These are phyloP conservation scores for Cepaea nemoralis DNA, from an alignment of 1,140 invertebrate genomes.

Conservation along the genomic window DNA sequence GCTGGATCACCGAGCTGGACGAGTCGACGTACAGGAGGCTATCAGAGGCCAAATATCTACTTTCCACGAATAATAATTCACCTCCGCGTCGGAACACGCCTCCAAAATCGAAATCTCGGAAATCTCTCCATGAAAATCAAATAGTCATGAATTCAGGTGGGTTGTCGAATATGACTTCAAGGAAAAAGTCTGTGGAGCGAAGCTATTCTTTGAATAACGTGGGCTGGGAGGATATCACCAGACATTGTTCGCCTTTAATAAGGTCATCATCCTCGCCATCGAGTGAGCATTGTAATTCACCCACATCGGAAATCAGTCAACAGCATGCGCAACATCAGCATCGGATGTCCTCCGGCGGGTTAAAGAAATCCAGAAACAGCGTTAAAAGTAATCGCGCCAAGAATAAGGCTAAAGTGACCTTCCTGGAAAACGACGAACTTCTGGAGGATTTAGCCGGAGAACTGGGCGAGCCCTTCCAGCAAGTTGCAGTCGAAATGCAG, in stretches of 20 bases:
- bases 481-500: neutral
- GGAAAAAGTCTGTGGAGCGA: neutral
- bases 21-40: constrained; percentile 50
- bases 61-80: constrained; percentile 15
- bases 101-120: neutral
- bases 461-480: neutral
- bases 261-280: neutral
- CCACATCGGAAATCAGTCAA: no score
- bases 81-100: neutral
- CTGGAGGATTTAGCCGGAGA: neutral
- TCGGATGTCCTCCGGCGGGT: neutral
- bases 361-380: constrained; percentile 26
- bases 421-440: neutral
- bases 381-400: constrained; percentile 1
- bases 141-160: neutral
- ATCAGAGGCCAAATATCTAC: constrained; percentile 38
- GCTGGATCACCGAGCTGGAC: constrained; percentile 49
- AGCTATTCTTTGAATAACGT: neutral
- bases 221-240: neutral
- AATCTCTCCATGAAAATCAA: neutral
- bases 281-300: no score
- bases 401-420: neutral
- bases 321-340: neutral
- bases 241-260: neutral
- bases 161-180: neutral